A percentile compares a stretch with the other conserved stretches of the same genome.
Conservation (phyloP, 2,113 vertebrate genomes). For the Galbula dea region DNA sequence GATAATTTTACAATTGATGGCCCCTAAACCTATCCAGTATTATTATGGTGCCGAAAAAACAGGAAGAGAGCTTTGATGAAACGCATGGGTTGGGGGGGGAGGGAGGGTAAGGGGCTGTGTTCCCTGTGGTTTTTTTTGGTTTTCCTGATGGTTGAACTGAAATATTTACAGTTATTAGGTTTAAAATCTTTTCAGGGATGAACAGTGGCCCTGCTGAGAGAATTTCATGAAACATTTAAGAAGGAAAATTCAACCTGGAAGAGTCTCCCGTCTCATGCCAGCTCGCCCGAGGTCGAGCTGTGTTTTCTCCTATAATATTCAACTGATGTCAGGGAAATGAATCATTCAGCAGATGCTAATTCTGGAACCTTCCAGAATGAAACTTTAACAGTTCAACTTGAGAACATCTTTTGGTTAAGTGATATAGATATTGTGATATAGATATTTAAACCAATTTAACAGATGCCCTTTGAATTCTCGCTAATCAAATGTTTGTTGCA, state of each 20-base stretch:
- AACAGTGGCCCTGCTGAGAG: conserved; percentile 83
- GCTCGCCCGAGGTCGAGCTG: conserved; percentile 75
- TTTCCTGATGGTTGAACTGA: conserved; percentile 72
- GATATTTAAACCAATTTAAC: conserved; percentile 59
- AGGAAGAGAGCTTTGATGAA: conserved; percentile 71
- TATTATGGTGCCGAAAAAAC: conserved; percentile 74
- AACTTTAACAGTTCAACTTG: conserved; percentile 12
- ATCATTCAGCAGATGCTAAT: conserved; percentile 82
- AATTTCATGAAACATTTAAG: conserved; percentile 93
- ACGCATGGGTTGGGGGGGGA: conserved; percentile 73
- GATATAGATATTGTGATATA: conserved; percentile 40
- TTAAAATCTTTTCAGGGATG: conserved; percentile 82
- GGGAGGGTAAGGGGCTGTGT: background rate
- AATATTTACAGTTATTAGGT: conserved; percentile 81
- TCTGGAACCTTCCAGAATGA: conserved; percentile 51
- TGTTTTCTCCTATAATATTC: conserved; percentile 76
- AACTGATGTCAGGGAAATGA: conserved; percentile 80
- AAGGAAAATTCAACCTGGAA: conserved; percentile 83
- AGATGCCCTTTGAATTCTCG: background rate
- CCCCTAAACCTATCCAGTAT: conserved; percentile 80
- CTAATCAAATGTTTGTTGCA: conserved; percentile 30
- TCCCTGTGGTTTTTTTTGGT: background rate
- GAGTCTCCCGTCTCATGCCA: conserved; percentile 69
- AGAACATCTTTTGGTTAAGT: conserved; percentile 55
- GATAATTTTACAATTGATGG: conserved; percentile 88